phyloP scores from a whole-genome alignment of 2,888 invertebrate species.

The Pogonocherus hispidulus region DNA sequence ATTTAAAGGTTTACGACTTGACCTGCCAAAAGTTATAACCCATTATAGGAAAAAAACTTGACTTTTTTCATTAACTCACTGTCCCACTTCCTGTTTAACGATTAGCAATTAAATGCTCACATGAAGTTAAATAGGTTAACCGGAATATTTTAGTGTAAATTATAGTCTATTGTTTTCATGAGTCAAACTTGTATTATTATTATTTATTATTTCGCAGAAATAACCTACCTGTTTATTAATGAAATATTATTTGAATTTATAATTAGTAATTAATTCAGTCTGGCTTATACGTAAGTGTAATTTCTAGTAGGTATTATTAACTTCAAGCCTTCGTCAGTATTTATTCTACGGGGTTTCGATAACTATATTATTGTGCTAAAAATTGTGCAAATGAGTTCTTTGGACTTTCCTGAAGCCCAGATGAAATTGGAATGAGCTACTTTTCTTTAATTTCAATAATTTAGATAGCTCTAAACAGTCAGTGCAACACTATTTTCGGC shows the following conservation, averaged over 20 bases:
- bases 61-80: constrained; percentile 31
- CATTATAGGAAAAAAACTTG: constrained; percentile 39
- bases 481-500: too few relatives aligned
- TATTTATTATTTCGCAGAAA: constrained; percentile 16
- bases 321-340: background rate
- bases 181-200: too few relatives aligned
- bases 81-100: constrained; percentile 40
- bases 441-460: too few relatives aligned
- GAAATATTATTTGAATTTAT: constrained; percentile 7
- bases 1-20: constrained; percentile 48
- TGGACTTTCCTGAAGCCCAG: too few relatives aligned
- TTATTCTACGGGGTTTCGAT: too few relatives aligned
- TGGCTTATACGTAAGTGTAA: background rate
- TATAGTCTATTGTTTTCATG: background rate
- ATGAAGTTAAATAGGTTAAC: constrained; percentile 29
- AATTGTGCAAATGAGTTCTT: too few relatives aligned
- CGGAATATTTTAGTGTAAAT: constrained; percentile 3
- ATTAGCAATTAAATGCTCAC: constrained; percentile 8
- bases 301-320: background rate
- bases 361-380: too few relatives aligned
- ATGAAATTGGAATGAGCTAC: too few relatives aligned
- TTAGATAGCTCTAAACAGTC: too few relatives aligned
- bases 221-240: constrained; percentile 8
- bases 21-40: constrained; percentile 51
- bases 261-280: background rate